Conservation (phyloP, 1,140 invertebrate genomes). For the Sesamia nonagrioides region DNA sequence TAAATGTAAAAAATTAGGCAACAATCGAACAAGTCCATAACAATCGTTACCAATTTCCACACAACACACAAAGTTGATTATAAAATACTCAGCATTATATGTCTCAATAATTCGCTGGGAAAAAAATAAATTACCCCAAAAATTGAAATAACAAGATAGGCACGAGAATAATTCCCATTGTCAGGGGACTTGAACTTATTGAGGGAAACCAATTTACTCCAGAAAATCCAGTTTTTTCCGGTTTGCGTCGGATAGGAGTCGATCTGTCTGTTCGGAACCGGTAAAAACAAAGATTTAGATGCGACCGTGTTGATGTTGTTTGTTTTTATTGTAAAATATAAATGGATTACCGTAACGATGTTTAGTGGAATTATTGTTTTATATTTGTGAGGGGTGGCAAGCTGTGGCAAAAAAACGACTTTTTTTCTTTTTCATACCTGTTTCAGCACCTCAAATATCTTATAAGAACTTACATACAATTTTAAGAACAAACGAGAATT, state of each 20-base stretch:
- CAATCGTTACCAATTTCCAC: slow-evolving; percentile 40
- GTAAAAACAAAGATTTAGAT: slow-evolving; percentile 36
- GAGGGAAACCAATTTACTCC: slow-evolving; percentile 71
- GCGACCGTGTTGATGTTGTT: slow-evolving; percentile 32
- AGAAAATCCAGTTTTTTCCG: slow-evolving; percentile 63
- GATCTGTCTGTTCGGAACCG: slow-evolving; percentile 23
- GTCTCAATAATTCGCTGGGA: slow-evolving; percentile 51
- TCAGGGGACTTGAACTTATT: slow-evolving; percentile 76
- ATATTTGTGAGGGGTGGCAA: not conserved
- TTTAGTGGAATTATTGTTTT: slow-evolving; percentile 36
- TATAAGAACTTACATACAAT: not conserved
- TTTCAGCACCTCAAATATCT: no score
- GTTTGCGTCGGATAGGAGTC: slow-evolving; percentile 47
- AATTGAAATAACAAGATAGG: slow-evolving; percentile 81
- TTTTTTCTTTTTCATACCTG: not conserved
- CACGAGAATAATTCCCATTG: slow-evolving; percentile 80
- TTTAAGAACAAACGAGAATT: not conserved
- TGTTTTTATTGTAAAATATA: slow-evolving; percentile 28
- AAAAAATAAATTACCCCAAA: slow-evolving; percentile 74
- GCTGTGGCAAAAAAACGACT: not conserved
- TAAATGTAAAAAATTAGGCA: not conserved
- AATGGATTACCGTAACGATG: slow-evolving; percentile 40
- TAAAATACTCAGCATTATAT: slow-evolving; percentile 50
- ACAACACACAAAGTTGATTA: slow-evolving; percentile 51
- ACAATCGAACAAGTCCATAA: slow-evolving; percentile 20